These are phyloP conservation scores for Lagorchestes hirsutus DNA, from an alignment of 2,797 vertebrate genomes.

Conservation along the genomic window DNA sequence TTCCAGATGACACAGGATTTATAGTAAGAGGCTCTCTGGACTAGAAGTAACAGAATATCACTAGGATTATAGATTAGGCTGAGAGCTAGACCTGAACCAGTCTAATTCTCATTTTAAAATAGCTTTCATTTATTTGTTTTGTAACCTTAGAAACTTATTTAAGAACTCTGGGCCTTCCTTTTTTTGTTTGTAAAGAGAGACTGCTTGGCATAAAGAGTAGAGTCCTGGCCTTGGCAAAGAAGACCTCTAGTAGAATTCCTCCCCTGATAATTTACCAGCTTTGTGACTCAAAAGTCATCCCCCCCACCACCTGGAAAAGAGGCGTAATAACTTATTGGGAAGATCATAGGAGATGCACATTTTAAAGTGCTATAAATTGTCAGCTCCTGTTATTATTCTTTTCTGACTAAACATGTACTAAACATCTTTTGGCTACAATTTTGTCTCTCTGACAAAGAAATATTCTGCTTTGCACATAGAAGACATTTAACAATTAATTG, in stretches of 20 bases:
- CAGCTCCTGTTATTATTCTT: neutral
- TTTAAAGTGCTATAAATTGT: neutral
- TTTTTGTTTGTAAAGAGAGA: slow-evolving; percentile 22
- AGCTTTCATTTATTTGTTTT: slow-evolving; percentile 18
- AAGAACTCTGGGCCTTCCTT: neutral
- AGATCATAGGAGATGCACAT: neutral
- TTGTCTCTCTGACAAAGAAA: neutral
- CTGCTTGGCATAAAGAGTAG: neutral
- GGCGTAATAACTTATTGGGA: neutral
- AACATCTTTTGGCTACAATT: slow-evolving; percentile 27
- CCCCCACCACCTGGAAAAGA: neutral
- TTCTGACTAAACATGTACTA: neutral
- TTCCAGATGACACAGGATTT: neutral
- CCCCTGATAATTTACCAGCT: neutral
- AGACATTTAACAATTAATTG: neutral
- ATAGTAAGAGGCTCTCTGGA: neutral
- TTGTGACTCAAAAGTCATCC: neutral
- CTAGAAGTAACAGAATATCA: neutral
- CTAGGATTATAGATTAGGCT: neutral
- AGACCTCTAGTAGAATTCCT: neutral
- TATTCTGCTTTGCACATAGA: neutral
- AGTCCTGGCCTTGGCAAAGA: neutral
- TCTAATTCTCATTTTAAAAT: slow-evolving; percentile 20
- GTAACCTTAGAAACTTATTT: slow-evolving; percentile 13
- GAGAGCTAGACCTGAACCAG: neutral